Evolutionary conservation across 2,888 invertebrate species (phyloP).

Genomic region (Eupsilia transversa): DNA sequence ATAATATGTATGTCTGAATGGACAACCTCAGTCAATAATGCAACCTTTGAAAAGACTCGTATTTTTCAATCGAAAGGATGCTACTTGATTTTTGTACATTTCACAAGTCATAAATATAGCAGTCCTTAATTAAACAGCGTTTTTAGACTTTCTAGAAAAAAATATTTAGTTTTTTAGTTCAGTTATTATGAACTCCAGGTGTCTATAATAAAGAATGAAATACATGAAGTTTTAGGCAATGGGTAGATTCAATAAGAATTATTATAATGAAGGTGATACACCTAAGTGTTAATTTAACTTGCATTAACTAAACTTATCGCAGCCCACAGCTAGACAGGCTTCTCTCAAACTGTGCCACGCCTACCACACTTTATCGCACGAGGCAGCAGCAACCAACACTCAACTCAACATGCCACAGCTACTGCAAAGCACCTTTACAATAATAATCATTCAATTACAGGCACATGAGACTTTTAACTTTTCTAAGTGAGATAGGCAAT

Average conservation of each 20-base stretch:
- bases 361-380: not conserved
- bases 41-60: not conserved
- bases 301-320: not conserved
- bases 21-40: not conserved
- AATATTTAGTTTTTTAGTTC: not conserved
- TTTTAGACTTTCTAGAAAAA: not conserved
- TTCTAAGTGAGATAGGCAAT: not conserved
- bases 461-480: not conserved
- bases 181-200: not conserved
- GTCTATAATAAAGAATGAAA: not conserved
- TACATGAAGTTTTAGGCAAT: not conserved
- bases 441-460: not conserved
- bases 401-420: not conserved
- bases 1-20: not conserved
- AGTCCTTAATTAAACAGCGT: too few species aligned
- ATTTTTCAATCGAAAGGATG: not conserved
- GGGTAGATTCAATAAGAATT: not conserved
- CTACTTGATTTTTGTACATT: not conserved
- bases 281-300: not conserved
- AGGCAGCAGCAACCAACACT: slow-evolving; percentile 7
- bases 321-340: not conserved
- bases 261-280: not conserved
- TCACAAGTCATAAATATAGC: not conserved
- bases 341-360: not conserved
- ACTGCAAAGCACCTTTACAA: not conserved